Percentiles rank a stretch among this genome's conserved stretches.
Conservation (phyloP, 1,140 invertebrate species). For the Notospermus geniculatus region DNA sequence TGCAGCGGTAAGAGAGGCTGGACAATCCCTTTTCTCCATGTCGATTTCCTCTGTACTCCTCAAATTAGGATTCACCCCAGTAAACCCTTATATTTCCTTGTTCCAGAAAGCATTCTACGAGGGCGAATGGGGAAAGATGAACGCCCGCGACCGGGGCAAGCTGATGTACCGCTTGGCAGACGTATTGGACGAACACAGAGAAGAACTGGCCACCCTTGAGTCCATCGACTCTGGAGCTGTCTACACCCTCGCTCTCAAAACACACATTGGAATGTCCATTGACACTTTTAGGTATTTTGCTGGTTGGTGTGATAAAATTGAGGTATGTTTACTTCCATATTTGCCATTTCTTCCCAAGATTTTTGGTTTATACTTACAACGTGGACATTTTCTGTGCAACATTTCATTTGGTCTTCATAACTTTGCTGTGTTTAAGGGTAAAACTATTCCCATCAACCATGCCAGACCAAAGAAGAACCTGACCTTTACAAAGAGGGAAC, state of each 20-base stretch:
- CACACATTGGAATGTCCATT: constrained; percentile 62
- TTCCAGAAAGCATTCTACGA: constrained; percentile 72
- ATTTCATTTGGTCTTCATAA: too few relatives aligned
- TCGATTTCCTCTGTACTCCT: too few relatives aligned
- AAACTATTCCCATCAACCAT: constrained; percentile 65
- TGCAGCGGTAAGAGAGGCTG: constrained; percentile 71
- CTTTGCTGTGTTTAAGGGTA: constrained; percentile 49
- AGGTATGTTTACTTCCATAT: constrained; percentile 28
- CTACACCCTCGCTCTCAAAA: constrained; percentile 91
- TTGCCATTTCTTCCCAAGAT: too few relatives aligned
- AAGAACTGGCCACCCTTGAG: constrained; percentile 91
- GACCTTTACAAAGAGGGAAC: constrained; percentile 83
- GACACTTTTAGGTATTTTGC: constrained; percentile 72
- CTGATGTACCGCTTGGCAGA: constrained; percentile 79
- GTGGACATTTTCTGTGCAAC: too few relatives aligned
- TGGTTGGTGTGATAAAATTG: constrained; percentile 88
- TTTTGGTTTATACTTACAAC: too few relatives aligned
- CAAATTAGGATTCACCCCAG: too few relatives aligned
- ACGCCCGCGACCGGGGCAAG: constrained; percentile 69
- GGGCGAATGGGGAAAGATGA: constrained; percentile 78
- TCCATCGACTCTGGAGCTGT: constrained; percentile 91
- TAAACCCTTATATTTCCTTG: background rate
- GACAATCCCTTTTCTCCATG: too few relatives aligned
- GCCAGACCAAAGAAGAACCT: constrained; percentile 88
- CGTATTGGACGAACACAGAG: constrained; percentile 89